Evolutionary conservation across 2,797 vertebrate species (phyloP), one percentile per base, ranked within the genome.

Genomic region (Sciurus carolinensis): DNA sequence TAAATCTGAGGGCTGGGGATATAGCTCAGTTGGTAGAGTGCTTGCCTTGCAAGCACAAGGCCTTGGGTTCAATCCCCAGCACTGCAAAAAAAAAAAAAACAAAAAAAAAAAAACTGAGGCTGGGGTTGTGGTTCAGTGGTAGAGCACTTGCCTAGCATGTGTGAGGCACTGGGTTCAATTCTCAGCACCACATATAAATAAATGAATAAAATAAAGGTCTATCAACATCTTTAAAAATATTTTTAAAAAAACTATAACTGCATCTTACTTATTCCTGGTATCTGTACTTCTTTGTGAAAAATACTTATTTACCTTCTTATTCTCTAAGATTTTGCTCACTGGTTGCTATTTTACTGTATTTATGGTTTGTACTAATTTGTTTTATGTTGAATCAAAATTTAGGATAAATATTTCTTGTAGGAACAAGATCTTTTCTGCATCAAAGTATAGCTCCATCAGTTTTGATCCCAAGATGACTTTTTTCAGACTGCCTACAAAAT

Each of bases 331-430:
- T 92, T 26, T 81, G 18, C 22, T 88, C 50, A 84, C 50, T 73
- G 64, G 71, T 15, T 83, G n/a, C 64, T 83, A 59, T 80, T 87
- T 96, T 87, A 71, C n/a, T 87, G 67, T 10, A 67, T 73, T 72
- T 90, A 72, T 3, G 50, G 28, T 75, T 95, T 66, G 13, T 52
- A 83, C 44, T 73, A 47, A 54, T 90, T 95, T 93, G 71, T 87
- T 80, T 17, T 75, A 80, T 80, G 57, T 67, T 79, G 11, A 64
- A 73, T 87, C 18, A 87, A 44, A 82, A 94, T 20, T 86, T 36
- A 62, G 28, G 18, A 93, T 33, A 81, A 87, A 57, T 66, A 22
- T 44, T 95, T 85, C 42, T 73, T 73, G 76, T 67, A 86, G 47
- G 33, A 71, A 77, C 80, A 59, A 67, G 33, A 30, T 42, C 9